A percentile compares a stretch with the other conserved stretches of the same genome.
phyloP scores from a whole-genome alignment of 2,113 vertebrate genomes.

The Pangasianodon hypophthalmus region DNA sequence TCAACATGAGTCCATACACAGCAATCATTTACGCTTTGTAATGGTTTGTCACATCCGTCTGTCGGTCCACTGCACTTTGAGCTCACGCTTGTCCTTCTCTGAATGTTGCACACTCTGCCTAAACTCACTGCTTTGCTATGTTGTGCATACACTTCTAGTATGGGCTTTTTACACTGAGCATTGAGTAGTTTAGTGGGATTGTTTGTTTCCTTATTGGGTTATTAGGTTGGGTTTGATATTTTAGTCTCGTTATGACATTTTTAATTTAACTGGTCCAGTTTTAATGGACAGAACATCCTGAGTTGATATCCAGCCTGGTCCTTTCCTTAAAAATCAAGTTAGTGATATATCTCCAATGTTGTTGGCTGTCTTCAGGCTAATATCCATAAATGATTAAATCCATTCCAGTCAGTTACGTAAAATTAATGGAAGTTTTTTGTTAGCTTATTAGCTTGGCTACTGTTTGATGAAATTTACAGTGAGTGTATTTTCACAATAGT shows the following conservation, averaged over 20 bases:
- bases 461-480: neutral
- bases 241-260: neutral
- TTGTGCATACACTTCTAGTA: neutral
- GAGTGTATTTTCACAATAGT: neutral
- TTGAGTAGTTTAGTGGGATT: neutral
- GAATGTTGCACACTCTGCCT: neutral
- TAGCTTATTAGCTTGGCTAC: neutral
- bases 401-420: neutral
- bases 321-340: neutral
- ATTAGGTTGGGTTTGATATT: neutral
- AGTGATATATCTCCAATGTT: neutral
- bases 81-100: neutral
- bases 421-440: neutral
- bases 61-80: conserved; percentile 51
- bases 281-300: neutral
- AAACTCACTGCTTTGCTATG: neutral
- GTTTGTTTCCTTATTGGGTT: neutral
- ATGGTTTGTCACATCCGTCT: conserved; percentile 13
- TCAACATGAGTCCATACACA: conserved; percentile 63
- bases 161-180: neutral
- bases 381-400: neutral
- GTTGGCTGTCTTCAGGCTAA: neutral
- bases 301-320: neutral
- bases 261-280: neutral
- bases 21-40: conserved; percentile 60